Conservation (phyloP, 2,888 invertebrate genomes). For the Pristionchus maxplancki region DNA sequence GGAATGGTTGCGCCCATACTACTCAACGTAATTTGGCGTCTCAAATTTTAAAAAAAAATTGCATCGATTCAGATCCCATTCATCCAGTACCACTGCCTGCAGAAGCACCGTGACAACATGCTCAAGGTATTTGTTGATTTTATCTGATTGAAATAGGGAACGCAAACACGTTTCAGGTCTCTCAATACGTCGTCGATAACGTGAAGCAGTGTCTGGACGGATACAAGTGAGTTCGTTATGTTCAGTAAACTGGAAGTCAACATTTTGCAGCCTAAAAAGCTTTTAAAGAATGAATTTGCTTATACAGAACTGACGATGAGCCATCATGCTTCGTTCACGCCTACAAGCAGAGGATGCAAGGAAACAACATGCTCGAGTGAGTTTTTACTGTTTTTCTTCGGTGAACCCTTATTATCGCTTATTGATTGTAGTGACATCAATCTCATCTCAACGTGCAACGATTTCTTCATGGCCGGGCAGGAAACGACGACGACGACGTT, state of each 20-base stretch:
- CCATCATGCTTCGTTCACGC: neutral
- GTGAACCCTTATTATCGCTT: neutral
- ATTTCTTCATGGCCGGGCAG: slow-evolving; percentile 50
- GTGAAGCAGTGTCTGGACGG: neutral
- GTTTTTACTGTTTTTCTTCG: neutral
- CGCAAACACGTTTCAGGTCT: no score
- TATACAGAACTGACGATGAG: neutral
- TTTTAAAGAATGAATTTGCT: neutral
- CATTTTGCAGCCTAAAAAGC: no score
- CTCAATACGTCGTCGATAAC: slow-evolving; percentile 1
- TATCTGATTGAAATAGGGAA: no score
- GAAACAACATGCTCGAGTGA: neutral
- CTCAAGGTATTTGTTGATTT: neutral
- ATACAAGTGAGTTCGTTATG: neutral
- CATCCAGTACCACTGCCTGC: neutral
- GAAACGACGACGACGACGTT: slow-evolving; percentile 49
- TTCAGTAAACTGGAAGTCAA: no score
- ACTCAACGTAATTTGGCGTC: neutral
- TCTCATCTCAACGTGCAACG: slow-evolving; percentile 13
- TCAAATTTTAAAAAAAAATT: neutral
- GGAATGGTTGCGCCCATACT: neutral
- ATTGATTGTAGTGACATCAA: neutral
- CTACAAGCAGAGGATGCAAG: neutral
- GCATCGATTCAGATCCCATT: neutral
- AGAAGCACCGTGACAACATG: neutral